Base-by-base conservation (phyloP, 2,797 vertebrate genomes). In the Harpagifer antarcticus region DNA sequence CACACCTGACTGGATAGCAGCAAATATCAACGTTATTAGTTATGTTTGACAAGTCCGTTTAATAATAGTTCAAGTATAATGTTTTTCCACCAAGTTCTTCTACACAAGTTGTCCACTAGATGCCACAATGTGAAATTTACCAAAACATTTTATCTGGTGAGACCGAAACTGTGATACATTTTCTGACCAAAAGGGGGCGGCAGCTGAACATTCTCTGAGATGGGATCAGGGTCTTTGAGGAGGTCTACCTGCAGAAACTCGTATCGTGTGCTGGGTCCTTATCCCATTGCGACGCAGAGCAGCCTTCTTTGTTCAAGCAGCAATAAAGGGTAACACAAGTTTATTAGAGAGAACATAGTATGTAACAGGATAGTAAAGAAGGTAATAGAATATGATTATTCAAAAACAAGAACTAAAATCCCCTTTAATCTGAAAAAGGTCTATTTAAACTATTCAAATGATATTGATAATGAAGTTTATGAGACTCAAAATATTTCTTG, bases 51-150 rank as follows among this genome's bases (percentile, higher is more conserved):
- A 33, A 6, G 33, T 37, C 33, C 37, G 7, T 37, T 37, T 37
- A 37, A 37, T 37, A 37, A 7, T 37, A 37, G 33, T 37, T 37
- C 1, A 37, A 37, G 37, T 37, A 7, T 37, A 7, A 37, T 37
- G 33, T 31, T 52, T 4, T 23, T 27, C 15, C 15, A 17, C 10
- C 16, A 48, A 23, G 16, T 55, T 60, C 15, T 63, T 23, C 37
- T 12, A 37, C 11, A 6, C 6, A 3, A 40, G 15, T 58, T 87
- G 93, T 88, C 96, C 96, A 95, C 94, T 95, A 96, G 95, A 93
- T 96, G 96, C 90, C 95, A 95, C 93, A 88, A 93, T 94, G 93
- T 84, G 84, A 49, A 81, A 94, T 88, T 17, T n/a, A 19, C 27
- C n/a, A 33, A 44, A 0, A 47, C 16, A 23, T 33, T 37, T 1